phyloP scores from a whole-genome alignment of 2,888 invertebrate species.

The Melieria omissa region DNA sequence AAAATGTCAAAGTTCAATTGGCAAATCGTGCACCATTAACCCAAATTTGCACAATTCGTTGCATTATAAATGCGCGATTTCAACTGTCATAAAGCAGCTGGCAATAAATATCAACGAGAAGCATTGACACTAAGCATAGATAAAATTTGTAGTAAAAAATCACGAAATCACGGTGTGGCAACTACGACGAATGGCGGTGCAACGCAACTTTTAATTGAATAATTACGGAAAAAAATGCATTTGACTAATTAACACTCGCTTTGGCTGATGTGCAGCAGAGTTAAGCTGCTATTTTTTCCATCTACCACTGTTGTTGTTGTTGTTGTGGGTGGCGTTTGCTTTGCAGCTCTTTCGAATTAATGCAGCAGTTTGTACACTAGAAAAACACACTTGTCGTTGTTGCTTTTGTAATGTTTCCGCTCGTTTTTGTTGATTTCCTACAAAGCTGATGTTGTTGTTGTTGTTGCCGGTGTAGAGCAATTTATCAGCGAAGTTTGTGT shows the following conservation, averaged over 20 bases:
- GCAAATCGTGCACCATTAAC: too few relatives aligned
- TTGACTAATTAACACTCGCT: conserved; percentile 36
- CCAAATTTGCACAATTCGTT: too few relatives aligned
- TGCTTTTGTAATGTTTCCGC: conserved; percentile 6
- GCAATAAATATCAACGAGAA: too few relatives aligned
- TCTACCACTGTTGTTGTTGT: conserved; percentile 19
- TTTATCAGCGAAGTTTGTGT: conserved; percentile 32
- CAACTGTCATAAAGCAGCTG: too few relatives aligned
- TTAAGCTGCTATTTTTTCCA: neutral
- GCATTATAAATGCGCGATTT: too few relatives aligned
- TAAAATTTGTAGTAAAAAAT: too few relatives aligned
- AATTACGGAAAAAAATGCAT: conserved; percentile 21
- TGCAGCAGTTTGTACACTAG: too few relatives aligned
- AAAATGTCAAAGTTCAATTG: too few relatives aligned
- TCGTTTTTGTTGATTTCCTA: too few relatives aligned
- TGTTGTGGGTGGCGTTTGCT: conserved; percentile 18
- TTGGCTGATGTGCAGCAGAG: conserved; percentile 21
- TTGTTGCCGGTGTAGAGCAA: conserved; percentile 2
- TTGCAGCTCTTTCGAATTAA: neutral
- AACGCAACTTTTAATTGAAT: conserved; percentile 15
- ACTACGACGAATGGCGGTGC: too few relatives aligned
- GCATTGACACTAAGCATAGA: too few relatives aligned
- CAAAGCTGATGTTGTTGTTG: neutral
- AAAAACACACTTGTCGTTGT: neutral
- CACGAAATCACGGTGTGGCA: too few relatives aligned